Evolutionary conservation across 2,113 vertebrate species (phyloP), one percentile per base, ranked within the genome.

Genomic region (Psilopogon haemacephalus): DNA sequence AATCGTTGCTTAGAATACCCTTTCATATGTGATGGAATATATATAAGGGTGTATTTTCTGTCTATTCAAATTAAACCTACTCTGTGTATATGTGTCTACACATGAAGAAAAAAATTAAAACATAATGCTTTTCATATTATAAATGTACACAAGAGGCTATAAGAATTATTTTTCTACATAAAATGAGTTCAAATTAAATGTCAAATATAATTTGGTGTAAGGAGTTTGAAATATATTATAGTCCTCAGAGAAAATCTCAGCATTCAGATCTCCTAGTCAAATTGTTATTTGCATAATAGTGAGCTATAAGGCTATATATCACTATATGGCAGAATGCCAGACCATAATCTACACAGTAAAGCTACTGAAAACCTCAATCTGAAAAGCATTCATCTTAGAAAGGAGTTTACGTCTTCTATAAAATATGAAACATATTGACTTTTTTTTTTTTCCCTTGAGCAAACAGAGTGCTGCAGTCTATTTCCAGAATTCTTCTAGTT

Each of bases 201-300:
- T 96, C 97, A 97, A 96, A 94, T 83, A 88, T 91, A 96, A 97
- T 97, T 97, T 97, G 81, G 28, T 87, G 44, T 89, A 95, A 81
- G 90, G 95, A 96, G 59, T 88, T 95, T 97, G 91, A 97, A 97
- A 96, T 96, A 95, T 89, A 35, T 95, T 64, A 94, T 97, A 94
- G 73, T 96, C 95, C 96, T 97, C 75, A 73, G 96, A 97, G 97
- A 82, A 97, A 97, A 90, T 95, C 88, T 94, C 90, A 95, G 88
- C 82, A 87, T 59, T 96, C 59, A 42, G 79, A 71, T 94, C 91
- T 97, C 69, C 79, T 93, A 96, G 95, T 86, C 92, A 97, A 98
- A 97, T 94, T 92, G 81, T 27, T 96, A 96, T 97, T 97, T 98
- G 95, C 94, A 96, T 97, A 97, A 96, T 96, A 95, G 95, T 95